Conservation (phyloP, 2,888 invertebrate genomes). For the Cephus rjabovi region DNA sequence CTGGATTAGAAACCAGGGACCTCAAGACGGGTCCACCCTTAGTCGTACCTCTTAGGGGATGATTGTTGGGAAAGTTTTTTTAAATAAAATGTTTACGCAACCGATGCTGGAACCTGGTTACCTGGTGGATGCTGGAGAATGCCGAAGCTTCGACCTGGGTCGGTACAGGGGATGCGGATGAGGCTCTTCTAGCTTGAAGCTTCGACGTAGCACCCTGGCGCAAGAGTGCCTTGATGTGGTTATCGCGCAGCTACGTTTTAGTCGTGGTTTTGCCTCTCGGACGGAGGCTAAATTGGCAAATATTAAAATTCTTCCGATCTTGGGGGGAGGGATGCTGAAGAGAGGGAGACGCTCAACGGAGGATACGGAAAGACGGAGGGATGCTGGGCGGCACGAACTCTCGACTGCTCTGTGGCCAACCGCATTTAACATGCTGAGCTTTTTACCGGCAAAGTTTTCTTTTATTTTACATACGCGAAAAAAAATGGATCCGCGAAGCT, state of each 20-base stretch:
- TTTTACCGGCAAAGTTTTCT: slow-evolving; percentile 14
- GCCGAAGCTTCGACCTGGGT: background rate
- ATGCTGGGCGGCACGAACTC: slow-evolving; percentile 32
- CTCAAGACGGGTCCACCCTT: background rate
- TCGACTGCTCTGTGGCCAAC: slow-evolving; percentile 26
- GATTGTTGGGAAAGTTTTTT: background rate
- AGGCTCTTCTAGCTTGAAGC: slow-evolving; percentile 9
- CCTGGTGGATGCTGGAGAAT: background rate
- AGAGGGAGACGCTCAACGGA: slow-evolving; percentile 26
- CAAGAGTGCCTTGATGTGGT: slow-evolving; percentile 53
- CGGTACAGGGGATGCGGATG: background rate
- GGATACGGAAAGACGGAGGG: background rate
- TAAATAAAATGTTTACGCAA: too few relatives aligned
- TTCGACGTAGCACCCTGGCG: slow-evolving; percentile 14
- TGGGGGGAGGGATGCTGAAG: slow-evolving; percentile 21
- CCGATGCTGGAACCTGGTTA: background rate
- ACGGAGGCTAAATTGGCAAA: slow-evolving; percentile 54
- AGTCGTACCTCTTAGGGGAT: background rate
- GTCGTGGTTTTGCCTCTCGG: slow-evolving; percentile 40
- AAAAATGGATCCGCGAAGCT: background rate
- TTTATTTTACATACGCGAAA: background rate
- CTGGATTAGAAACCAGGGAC: background rate
- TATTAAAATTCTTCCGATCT: slow-evolving; percentile 60
- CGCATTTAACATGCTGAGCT: slow-evolving; percentile 21
- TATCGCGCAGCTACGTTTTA: slow-evolving; percentile 42